Conservation (phyloP, 1,140 invertebrate genomes). For the Brachionus angularis region DNA sequence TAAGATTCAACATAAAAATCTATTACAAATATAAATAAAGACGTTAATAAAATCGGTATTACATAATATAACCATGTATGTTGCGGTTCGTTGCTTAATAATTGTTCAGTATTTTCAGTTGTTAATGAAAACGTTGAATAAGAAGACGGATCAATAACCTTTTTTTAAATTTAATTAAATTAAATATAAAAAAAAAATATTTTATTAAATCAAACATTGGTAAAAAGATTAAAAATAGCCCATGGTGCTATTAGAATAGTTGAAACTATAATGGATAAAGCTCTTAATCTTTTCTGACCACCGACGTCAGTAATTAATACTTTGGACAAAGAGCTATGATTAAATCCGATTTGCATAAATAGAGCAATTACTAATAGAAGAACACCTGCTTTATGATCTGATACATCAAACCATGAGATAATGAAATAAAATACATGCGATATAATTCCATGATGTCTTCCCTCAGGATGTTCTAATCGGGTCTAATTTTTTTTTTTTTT, state of each 20-base stretch:
- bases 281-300: constrained; percentile 60
- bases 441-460: constrained; percentile 56
- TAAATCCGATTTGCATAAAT: constrained; percentile 55
- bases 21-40: constrained; percentile 58
- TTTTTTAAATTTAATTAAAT: not conserved
- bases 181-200: not conserved
- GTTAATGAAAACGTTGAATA: not conserved
- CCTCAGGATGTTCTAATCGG: constrained; percentile 12
- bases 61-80: constrained; percentile 35
- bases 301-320: constrained; percentile 61
- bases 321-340: constrained; percentile 53
- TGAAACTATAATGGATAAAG: constrained; percentile 57
- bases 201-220: too few species aligned
- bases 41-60: constrained; percentile 55
- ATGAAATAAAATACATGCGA: constrained; percentile 60
- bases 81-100: not conserved
- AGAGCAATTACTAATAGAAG: constrained; percentile 58
- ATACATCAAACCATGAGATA: constrained; percentile 58
- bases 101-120: not conserved
- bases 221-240: constrained; percentile 54
- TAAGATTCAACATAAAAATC: constrained; percentile 61
- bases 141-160: not conserved
- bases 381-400: constrained; percentile 61
- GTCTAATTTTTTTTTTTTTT: not conserved
- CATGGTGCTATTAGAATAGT: constrained; percentile 57